Evolutionary conservation across 1,140 invertebrate genomes (phyloP).

Genomic region (Nasonia longicornis): DNA sequence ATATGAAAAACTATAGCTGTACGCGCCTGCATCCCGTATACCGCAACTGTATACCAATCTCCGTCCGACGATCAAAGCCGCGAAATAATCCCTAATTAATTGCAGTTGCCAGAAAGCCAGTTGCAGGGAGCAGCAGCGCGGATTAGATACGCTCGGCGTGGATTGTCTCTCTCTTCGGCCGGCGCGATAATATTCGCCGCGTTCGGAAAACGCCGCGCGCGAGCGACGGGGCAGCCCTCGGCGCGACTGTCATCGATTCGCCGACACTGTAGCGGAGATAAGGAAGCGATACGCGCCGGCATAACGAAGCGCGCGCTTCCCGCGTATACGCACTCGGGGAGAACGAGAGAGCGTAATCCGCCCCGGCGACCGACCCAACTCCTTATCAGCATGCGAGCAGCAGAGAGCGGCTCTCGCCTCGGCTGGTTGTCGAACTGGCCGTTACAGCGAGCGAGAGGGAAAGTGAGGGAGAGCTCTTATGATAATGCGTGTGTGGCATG

Average conservation of each 20-base stretch:
- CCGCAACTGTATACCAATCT: not conserved
- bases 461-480: not conserved
- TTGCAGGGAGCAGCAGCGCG: not conserved
- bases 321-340: too few species aligned
- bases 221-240: not conserved
- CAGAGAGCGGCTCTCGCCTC: slow-evolving; percentile 11
- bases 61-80: too few species aligned
- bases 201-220: not conserved
- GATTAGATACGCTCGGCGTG: not conserved
- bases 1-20: too few species aligned
- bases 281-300: slow-evolving; percentile 22
- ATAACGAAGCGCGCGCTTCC: not conserved
- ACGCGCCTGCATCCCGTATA: not conserved
- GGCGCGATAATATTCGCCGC: not conserved
- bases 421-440: not conserved
- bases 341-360: slow-evolving; percentile 12
- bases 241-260: slow-evolving; percentile 12
- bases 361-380: not conserved
- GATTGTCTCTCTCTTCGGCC: not conserved
- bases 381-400: slow-evolving; percentile 40
- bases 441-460: not conserved
- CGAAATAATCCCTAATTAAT: not conserved
- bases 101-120: not conserved
- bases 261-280: slow-evolving; percentile 26
- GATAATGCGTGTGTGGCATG: not conserved